These are phyloP conservation scores for Dryococelus australis DNA, from an alignment of 2,888 invertebrate species.

Conservation along the genomic window DNA sequence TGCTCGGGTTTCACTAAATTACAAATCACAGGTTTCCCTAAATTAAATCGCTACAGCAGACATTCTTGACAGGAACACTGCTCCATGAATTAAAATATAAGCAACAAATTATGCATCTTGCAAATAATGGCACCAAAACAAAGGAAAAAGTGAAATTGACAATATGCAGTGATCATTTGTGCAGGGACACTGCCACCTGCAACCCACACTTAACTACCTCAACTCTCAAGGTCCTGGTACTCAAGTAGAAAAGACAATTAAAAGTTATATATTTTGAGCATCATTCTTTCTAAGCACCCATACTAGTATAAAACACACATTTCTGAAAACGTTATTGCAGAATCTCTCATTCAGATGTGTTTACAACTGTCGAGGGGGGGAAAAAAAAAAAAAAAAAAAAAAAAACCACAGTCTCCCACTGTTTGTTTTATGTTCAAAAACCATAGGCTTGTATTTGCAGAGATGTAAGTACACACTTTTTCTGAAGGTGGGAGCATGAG, in stretches of 20 bases:
- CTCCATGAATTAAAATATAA: background rate
- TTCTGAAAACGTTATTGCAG: background rate
- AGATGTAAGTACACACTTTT: background rate
- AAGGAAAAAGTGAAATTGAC: background rate
- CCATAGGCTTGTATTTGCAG: background rate
- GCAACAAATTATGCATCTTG: background rate
- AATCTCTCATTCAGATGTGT: background rate
- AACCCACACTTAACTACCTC: background rate
- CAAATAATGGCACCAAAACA: background rate
- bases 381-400: too few relatives aligned
- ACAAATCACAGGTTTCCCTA: too few relatives aligned
- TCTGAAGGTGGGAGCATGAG: background rate
- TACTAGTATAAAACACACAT: too few relatives aligned
- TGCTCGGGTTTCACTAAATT: too few relatives aligned
- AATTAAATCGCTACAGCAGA: too few relatives aligned
- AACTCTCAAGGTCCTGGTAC: too few relatives aligned
- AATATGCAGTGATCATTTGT: background rate
- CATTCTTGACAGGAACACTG: too few relatives aligned
- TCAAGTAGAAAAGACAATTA: too few relatives aligned
- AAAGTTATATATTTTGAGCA: too few relatives aligned
- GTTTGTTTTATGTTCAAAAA: background rate
- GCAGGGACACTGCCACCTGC: background rate
- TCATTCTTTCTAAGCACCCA: too few relatives aligned
- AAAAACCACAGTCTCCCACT: background rate
- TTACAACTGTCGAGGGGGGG: background rate